Base-by-base conservation (phyloP, 2,797 vertebrate genomes). In the Enteromius radiatus region DNA sequence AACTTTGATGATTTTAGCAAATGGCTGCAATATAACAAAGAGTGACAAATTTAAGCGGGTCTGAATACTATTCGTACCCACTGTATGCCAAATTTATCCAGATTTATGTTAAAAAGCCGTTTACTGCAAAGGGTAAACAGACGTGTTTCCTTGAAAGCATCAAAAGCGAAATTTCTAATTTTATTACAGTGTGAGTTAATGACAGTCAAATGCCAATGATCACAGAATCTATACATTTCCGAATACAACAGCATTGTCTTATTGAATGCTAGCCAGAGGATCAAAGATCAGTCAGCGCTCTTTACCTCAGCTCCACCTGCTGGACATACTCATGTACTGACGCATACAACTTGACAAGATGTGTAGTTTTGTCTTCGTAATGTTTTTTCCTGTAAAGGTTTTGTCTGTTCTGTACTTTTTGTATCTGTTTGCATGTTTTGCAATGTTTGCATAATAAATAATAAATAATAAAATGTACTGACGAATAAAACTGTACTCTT, bases 301-400 rank as follows among this genome's bases (percentile, higher is more conserved):
- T 79, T 74, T 82, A 59, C 36, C 36, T 56, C 21, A 80, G 49
- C 83, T 21, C 84, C 76, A 64, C 43, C 84, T 83, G 43, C 71
- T 83, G 84, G 84, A 28, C 43, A 65, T 49, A 81, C 3, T 38
- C 2, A 14, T 52, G 10, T 6, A 70, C 26, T 41, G 8, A 41
- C 5, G 12, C 41, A 43, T 43, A 43, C 12, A 12, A 43, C 41
- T 43, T 43, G 3, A 43, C 41, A 11, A 43, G 41, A 43, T 11
- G 38, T 9, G 2, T 2, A 41, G 38, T 41, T 41, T 41, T 41
- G 38, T 10, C 38, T 38, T 1, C 38, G 10, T 3, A 43, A 10
- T 43, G 41, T 11, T 43, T 43, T 31, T 43, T 43, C 41, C 41
- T 43, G 3, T 43, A 3, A 43, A 11, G 2, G 1, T 2, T 41